Evolutionary conservation across 2,888 invertebrate genomes (phyloP).

Genomic region (Lasioglossum marginatum): DNA sequence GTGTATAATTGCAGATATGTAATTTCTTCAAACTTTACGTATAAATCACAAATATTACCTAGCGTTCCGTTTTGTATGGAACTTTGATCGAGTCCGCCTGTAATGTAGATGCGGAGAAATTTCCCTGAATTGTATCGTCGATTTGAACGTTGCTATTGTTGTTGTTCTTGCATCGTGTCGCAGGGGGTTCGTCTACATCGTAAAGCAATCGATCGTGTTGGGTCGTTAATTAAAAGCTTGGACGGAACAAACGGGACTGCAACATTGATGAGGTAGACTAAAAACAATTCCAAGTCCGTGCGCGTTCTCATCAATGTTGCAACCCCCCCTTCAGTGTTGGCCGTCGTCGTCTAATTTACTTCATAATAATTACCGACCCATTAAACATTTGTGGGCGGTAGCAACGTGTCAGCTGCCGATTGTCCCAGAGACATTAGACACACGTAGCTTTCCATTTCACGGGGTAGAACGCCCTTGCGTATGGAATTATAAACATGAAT

Average conservation of each 20-base stretch:
- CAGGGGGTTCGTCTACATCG: neutral
- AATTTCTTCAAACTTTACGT: neutral
- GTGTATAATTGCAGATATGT: neutral
- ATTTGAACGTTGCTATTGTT: neutral
- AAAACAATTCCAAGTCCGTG: constrained; percentile 35
- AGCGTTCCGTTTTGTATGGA: neutral
- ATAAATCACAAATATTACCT: neutral
- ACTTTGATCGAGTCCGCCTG: neutral
- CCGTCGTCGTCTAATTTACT: constrained; percentile 65
- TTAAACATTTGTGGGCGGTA: constrained; percentile 71
- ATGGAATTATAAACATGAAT: constrained; percentile 20
- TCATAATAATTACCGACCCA: constrained; percentile 72
- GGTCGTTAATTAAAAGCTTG: constrained; percentile 59
- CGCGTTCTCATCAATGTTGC: constrained; percentile 48
- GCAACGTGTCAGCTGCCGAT: constrained; percentile 70
- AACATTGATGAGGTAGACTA: constrained; percentile 67
- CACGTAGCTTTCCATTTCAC: constrained; percentile 32
- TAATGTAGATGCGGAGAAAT: neutral
- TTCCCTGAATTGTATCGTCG: neutral
- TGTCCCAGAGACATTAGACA: constrained; percentile 71
- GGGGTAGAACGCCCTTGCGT: constrained; percentile 24
- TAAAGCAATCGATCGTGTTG: constrained; percentile 64
- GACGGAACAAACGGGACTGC: constrained; percentile 38
- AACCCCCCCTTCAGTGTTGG: constrained; percentile 6
- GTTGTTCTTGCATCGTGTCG: neutral